Evolutionary conservation across 1,140 invertebrate genomes (phyloP), one percentile per base, ranked within the genome.

Genomic region (Galleria mellonella): DNA sequence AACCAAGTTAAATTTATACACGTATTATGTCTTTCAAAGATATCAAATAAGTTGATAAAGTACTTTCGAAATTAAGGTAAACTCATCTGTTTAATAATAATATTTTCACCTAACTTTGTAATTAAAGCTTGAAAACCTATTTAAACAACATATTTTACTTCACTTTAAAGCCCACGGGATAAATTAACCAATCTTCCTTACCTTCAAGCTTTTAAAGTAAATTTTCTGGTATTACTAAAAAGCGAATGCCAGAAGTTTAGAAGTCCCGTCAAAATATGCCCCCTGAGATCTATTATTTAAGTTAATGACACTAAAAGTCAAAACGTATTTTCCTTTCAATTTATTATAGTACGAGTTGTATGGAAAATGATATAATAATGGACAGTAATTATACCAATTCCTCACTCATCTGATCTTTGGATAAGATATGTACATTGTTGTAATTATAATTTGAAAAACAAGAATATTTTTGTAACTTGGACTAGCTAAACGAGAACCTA

Each of bases 151-250:
- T 23, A 23, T 17, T 37, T 37, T 15, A 37, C 35, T 9, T 7
- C 1, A n/a, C 2, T n/a, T 17, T 3, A 2, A n/a, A n/a, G 14
- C 35, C 12, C 35, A 13, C 4, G 35, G 9, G 35, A 4, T n/a
- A 37, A 23, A 37, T 37, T 37, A 37, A 37, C 10, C 2, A 15
- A 37, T 37, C 9, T 11, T 37, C 35, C 14, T 37, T 17, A 9
- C 2, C 14, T 37, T 37, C 13, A 17, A 15, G 35, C 35, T n/a
- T 6, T 37, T 37, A 11, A 31, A 31, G 35, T 17, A n/a, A 35
- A 37, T 37, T 37, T 17, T 37, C 35, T 17, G 35, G 35, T 37
- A 17, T 37, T 37, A 15, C 17, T 15, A 15, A 15, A 37, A 37
- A 37, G 9, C 35, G 12, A 17, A 17, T 15, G 14, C 12, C 4